Percentiles rank a stretch among this genome's conserved stretches.
phyloP scores from a whole-genome alignment of 2,797 vertebrate species.

The Chelmon rostratus region DNA sequence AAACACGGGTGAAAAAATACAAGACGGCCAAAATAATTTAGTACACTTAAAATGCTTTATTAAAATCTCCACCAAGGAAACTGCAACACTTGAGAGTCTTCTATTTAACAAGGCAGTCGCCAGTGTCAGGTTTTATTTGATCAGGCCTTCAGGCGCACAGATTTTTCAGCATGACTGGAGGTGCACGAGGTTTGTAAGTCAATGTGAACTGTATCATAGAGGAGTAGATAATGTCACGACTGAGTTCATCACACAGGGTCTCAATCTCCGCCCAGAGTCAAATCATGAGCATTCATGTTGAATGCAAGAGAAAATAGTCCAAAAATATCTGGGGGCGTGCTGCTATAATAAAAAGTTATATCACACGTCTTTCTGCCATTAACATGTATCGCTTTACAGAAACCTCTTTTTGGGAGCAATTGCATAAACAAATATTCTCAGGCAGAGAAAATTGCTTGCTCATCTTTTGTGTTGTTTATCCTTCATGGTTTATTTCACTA shows the following conservation, averaged over 20 bases:
- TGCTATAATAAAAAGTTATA: constrained; percentile 41
- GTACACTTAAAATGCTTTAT: no score
- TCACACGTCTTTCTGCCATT: constrained; percentile 41
- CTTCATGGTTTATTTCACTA: constrained; percentile 76
- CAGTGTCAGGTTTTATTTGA: not conserved
- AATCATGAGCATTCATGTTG: constrained; percentile 32
- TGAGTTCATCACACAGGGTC: not conserved
- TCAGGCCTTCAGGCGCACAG: not conserved
- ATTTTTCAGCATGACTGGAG: not conserved
- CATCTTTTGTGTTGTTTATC: constrained; percentile 54
- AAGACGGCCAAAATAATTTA: no score
- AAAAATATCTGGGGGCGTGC: constrained; percentile 37
- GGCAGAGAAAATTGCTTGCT: constrained; percentile 39
- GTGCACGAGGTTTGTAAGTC: not conserved
- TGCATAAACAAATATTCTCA: constrained; percentile 47
- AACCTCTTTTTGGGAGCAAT: constrained; percentile 15
- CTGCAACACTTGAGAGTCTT: not conserved
- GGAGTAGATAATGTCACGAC: constrained; percentile 9
- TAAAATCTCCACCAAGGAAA: not conserved
- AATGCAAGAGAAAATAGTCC: constrained; percentile 32
- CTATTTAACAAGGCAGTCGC: not conserved
- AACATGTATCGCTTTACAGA: constrained; percentile 36
- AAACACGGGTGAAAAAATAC: no score
- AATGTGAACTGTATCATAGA: not conserved
- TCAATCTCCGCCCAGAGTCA: constrained; percentile 17